Evolutionary conservation across 2,797 vertebrate genomes (phyloP), one percentile per base, ranked within the genome.

Genomic region (Chrysocyon brachyurus): DNA sequence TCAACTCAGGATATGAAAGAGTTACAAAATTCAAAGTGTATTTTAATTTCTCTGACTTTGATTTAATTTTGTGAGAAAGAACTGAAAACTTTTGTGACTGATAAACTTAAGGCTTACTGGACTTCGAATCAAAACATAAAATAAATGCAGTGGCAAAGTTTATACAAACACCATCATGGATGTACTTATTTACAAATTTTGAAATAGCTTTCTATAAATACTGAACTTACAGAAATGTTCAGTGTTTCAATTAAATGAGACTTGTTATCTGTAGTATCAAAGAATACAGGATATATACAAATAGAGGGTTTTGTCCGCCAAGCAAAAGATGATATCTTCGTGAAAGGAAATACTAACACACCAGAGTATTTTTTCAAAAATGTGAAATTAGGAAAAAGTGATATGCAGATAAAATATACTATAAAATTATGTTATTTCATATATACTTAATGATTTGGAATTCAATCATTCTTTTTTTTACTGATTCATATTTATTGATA

Each of bases 91-190:
- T 63, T 46, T 91, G n/a, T 84, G 15, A 85, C 5, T 59, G 26
- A 73, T 93, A 91, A 88, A 63, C 10, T 90, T 85, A 31, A 90
- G 14, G 40, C 17, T 59, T 66, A 54, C n/a, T 36, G 77, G 72
- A 91, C 85, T 85, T 93, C 68, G 11, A 81, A 57, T n/a, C 6
- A 75, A 79, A 94, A 81, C 56, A 68, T 92, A 61, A 87, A 87
- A 68, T 79, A 95, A 94, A 89, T 56, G 56, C 36, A 90, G 3
- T 36, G 16, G 33, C 33, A 31, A 95, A 33, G 10, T 73, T 87
- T 75, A 31, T 77, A 87, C 17, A 68, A 86, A 61, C 33, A 94
- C 49, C 22, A 17, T 75, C 75, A 85, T 28, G 12, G 63, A 73
- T 36, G 0, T 81, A 84, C 61, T 72, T 52, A 92, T 59, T 78